Evolutionary conservation across 2,797 vertebrate genomes (phyloP).

Genomic region (Lagothrix lagotricha): DNA sequence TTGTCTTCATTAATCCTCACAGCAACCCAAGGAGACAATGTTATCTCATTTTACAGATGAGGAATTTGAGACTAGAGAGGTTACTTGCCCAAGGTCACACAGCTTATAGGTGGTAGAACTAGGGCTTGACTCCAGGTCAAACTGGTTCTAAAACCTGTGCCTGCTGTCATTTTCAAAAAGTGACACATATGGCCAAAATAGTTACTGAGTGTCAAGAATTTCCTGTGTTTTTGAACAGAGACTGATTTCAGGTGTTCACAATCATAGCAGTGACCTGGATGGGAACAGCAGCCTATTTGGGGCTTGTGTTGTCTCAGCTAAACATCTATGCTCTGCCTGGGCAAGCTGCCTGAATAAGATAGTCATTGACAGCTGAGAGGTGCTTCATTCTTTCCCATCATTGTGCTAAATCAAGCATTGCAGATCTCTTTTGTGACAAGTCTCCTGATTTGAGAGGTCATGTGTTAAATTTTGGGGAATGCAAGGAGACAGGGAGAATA

Average conservation of each 20-base stretch:
- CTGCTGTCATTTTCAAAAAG: neutral
- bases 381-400: neutral
- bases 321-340: neutral
- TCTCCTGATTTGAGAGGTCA: conserved; percentile 42
- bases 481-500: conserved; percentile 8
- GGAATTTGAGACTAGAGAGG: neutral
- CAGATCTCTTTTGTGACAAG: neutral
- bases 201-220: neutral
- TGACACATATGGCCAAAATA: neutral
- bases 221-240: neutral
- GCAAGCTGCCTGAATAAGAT: neutral
- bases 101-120: neutral
- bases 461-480: neutral
- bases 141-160: neutral
- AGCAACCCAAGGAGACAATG: neutral
- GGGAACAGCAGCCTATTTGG: neutral
- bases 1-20: neutral
- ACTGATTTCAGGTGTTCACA: neutral
- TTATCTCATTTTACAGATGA: neutral
- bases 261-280: neutral
- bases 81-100: neutral
- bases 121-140: neutral
- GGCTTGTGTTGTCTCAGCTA: neutral
- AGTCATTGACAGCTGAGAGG: neutral
- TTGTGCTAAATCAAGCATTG: neutral